Base-by-base conservation (phyloP, 2,888 invertebrate genomes). In the Eilema caniola region DNA sequence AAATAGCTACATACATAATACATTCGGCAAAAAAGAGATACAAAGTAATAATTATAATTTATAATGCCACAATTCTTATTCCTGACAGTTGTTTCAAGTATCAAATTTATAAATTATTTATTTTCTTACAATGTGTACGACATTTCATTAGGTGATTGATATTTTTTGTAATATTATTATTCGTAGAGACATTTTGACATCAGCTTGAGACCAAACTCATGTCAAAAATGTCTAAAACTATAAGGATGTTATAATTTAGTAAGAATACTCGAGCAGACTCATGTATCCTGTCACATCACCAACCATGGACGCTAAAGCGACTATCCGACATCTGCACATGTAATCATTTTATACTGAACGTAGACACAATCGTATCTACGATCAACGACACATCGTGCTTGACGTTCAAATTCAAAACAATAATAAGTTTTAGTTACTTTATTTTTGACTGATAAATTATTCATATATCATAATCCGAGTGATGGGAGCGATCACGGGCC, bases 391-490 rank as follows among this genome's bases (percentile, higher is more conserved):
- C 87, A 88, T 88, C 86, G 86, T 87, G 86, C 86, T 89, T 86
- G 89, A 90, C 89, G 88, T 88, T 83, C 80, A 88, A 90, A 89
- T 90, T 92, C 92, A 92, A 94, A 94, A 95, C 94, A 95, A 94
- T 93, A 92, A 92, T 91, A 91, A 89, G 87, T 83, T 84, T 69
- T 67, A 82, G 83, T 83, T 88, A 84, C 83, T 89, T 88, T 88
- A 86, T 90, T 93, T 92, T 91, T 88, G 87, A 89, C 87, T 91
- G 87, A 94, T 95, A 95, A 93, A 95, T 95, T 92, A 95, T 95
- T 95, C 94, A 95, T 95, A 93, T 93, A 93, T 93, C 90, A 93
- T 95, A 95, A 94, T 95, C 94, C 92, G 88, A 91, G 89, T 92
- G 94, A 94, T 93, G 92, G 92, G 88, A 91, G 90, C 90, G 91